Evolutionary conservation across 2,888 invertebrate species (phyloP).

Genomic region (Drosophila birchii): DNA sequence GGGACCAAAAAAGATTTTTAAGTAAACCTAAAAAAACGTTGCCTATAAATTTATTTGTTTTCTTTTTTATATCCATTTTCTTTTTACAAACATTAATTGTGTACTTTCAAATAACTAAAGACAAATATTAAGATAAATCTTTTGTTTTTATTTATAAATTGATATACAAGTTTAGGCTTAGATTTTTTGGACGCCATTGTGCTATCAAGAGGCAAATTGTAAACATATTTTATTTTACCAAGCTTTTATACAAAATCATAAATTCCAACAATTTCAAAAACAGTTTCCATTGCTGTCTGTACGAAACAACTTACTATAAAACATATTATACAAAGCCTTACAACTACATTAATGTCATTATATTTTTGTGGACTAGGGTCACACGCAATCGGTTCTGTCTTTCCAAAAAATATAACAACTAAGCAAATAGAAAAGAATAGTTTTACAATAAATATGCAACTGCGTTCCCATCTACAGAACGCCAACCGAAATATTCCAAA

Average conservation of each 20-base stretch:
- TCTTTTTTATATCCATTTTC: too few species aligned
- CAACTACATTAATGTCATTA: conserved; percentile 32
- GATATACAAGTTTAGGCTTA: too few species aligned
- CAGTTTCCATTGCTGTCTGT: conserved; percentile 20
- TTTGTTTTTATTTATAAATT: too few species aligned
- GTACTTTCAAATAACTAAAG: too few species aligned
- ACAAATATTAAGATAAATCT: too few species aligned
- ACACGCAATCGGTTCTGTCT: conserved; percentile 36
- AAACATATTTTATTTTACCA: too few species aligned
- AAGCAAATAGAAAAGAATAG: conserved; percentile 28
- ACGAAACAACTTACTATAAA: conserved; percentile 11
- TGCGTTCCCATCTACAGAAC: conserved; percentile 43
- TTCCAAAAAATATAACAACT: conserved; percentile 45
- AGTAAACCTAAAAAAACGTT: too few species aligned
- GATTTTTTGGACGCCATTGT: too few species aligned
- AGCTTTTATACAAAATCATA: conserved; percentile 3
- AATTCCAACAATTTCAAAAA: not conserved
- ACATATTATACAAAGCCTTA: conserved; percentile 30
- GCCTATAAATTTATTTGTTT: too few species aligned
- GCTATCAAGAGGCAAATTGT: too few species aligned
- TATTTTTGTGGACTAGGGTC: conserved; percentile 51
- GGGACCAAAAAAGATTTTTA: too few species aligned
- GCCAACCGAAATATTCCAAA: conserved; percentile 19
- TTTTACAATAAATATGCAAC: conserved; percentile 45
- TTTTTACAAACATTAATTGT: too few species aligned